Evolutionary conservation across 1,140 invertebrate genomes (phyloP).

Genomic region (Aphaenogaster floridana): DNA sequence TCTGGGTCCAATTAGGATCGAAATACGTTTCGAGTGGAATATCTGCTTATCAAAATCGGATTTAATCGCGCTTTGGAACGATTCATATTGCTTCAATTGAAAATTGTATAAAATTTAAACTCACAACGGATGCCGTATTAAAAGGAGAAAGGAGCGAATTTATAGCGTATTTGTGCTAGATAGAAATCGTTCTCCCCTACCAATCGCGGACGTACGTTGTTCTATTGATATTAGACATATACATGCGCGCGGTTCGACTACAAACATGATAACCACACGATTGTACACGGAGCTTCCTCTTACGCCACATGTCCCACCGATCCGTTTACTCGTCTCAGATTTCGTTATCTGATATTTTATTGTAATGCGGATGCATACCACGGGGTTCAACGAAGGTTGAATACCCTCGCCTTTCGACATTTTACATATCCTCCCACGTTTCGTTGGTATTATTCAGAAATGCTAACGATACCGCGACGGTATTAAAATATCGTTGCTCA

Average conservation of each 20-base stretch:
- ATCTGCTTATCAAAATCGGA: constrained; percentile 56
- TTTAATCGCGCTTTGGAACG: constrained; percentile 36
- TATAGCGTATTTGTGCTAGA: neutral
- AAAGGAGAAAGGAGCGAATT: constrained; percentile 4
- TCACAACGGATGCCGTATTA: neutral
- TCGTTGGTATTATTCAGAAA: neutral
- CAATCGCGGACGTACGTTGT: neutral
- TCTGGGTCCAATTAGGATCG: constrained; percentile 17
- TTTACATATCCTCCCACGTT: neutral
- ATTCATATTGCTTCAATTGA: constrained; percentile 21
- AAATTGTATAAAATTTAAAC: constrained; percentile 42
- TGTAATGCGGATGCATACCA: constrained; percentile 47
- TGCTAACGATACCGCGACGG: neutral
- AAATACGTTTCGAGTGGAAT: constrained; percentile 19
- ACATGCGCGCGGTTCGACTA: neutral
- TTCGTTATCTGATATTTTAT: constrained; percentile 74
- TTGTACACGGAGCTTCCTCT: constrained; percentile 17
- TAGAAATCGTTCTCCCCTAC: neutral
- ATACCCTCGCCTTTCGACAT: constrained; percentile 19
- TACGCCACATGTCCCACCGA: constrained; percentile 22
- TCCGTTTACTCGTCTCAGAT: constrained; percentile 55
- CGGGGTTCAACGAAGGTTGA: constrained; percentile 40
- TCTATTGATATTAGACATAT: constrained; percentile 1
- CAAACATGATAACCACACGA: constrained; percentile 41
- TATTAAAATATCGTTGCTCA: neutral